These are phyloP conservation scores for Xerus inauris DNA, from an alignment of 2,113 vertebrate species.

Conservation along the genomic window DNA sequence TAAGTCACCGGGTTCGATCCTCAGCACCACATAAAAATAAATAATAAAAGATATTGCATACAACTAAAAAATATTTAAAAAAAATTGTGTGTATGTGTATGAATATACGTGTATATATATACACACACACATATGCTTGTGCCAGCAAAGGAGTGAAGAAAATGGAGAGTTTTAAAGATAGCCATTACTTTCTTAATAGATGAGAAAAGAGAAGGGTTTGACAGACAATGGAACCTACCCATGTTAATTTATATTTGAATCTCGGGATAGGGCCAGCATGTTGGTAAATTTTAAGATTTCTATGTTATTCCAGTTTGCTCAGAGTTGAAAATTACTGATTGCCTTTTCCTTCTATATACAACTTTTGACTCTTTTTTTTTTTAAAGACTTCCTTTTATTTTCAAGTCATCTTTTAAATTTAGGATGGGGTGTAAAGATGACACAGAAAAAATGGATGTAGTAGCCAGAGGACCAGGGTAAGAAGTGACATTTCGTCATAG, in stretches of 20 bases:
- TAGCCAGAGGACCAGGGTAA: background rate
- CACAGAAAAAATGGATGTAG: background rate
- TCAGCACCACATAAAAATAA: too few species aligned
- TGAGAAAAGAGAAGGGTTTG: background rate
- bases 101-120: background rate
- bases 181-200: background rate
- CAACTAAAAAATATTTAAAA: too few species aligned
- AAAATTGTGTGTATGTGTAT: background rate
- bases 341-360: background rate
- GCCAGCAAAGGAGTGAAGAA: background rate
- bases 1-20: too few species aligned
- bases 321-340: conserved; percentile 30
- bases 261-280: background rate
- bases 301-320: background rate
- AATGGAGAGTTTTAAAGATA: conserved; percentile 3
- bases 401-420: background rate
- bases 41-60: too few species aligned
- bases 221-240: background rate
- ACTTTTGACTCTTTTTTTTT: background rate
- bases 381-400: background rate
- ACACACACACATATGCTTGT: background rate
- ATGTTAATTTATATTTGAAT: conserved; percentile 37
- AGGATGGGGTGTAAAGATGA: background rate
- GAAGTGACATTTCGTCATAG: background rate
- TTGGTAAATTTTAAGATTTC: conserved; percentile 22